phyloP scores from a whole-genome alignment of 2,888 invertebrate species.

The Epistrophe eligans region DNA sequence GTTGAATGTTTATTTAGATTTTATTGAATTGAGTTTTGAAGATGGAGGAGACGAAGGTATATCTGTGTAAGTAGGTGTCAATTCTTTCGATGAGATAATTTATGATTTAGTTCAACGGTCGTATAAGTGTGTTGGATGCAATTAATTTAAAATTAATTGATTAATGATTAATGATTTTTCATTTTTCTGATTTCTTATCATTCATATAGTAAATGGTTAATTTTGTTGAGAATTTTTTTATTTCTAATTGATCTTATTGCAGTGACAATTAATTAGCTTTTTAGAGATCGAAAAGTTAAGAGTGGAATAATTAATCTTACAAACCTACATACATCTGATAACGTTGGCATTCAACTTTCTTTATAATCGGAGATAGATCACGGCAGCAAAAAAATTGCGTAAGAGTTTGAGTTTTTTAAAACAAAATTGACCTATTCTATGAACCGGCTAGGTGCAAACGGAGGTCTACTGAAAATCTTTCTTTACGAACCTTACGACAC shows the following conservation, averaged over 20 bases:
- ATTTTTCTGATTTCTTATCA: constrained; percentile 29
- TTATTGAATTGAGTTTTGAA: constrained; percentile 39
- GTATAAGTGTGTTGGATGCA: constrained; percentile 29
- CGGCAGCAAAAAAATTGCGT: too few species aligned
- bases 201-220: constrained; percentile 25
- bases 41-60: neutral
- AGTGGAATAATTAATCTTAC: neutral
- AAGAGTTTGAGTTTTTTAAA: too few species aligned
- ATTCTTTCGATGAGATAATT: constrained; percentile 60
- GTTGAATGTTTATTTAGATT: constrained; percentile 53
- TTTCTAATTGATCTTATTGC: constrained; percentile 43
- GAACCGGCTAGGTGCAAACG: too few species aligned
- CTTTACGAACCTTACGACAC: too few species aligned
- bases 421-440: too few species aligned
- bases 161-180: constrained; percentile 64
- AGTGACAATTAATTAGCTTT: constrained; percentile 9
- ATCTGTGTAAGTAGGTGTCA: neutral
- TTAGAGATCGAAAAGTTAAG: neutral
- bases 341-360: too few species aligned
- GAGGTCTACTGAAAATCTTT: too few species aligned
- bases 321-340: neutral
- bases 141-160: constrained; percentile 71
- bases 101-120: constrained; percentile 49
- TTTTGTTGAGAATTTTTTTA: constrained; percentile 25
- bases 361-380: too few species aligned